Evolutionary conservation across 1,140 invertebrate species (phyloP).

Genomic region (Aricia agestis): DNA sequence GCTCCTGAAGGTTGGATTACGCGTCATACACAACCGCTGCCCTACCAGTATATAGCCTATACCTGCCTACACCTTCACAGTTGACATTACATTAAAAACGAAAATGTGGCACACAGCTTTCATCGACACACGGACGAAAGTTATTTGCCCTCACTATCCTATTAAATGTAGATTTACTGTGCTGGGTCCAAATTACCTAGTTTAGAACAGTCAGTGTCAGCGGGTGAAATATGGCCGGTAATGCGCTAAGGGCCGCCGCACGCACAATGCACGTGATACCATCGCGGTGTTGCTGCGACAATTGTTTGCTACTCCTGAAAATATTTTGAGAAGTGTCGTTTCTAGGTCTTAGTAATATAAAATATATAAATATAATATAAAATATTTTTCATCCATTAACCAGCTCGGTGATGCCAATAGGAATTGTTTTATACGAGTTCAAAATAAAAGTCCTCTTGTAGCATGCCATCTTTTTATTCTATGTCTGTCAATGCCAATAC

Average conservation of each 20-base stretch:
- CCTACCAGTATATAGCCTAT: too few species aligned
- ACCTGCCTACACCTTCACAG: background rate
- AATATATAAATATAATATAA: too few species aligned
- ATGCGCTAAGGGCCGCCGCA: constrained; percentile 39
- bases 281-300: constrained; percentile 39
- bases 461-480: too few species aligned
- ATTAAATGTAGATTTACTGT: constrained; percentile 38
- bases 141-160: constrained; percentile 15
- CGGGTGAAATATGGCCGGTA: constrained; percentile 44
- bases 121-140: constrained; percentile 9
- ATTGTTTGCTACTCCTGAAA: background rate
- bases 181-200: constrained; percentile 38
- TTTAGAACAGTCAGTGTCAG: constrained; percentile 41
- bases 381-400: too few species aligned
- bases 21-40: too few species aligned
- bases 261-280: constrained; percentile 39
- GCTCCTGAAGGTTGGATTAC: too few species aligned
- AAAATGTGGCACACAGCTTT: constrained; percentile 10
- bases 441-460: too few species aligned
- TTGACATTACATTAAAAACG: constrained; percentile 8
- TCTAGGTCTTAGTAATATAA: too few species aligned
- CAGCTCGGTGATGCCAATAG: too few species aligned
- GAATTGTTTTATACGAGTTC: too few species aligned
- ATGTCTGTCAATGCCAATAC: too few species aligned
- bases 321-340: too few species aligned